Evolutionary conservation across 2,113 vertebrate genomes (phyloP), one percentile per base, ranked within the genome.

Genomic region (Cisticola juncidis): DNA sequence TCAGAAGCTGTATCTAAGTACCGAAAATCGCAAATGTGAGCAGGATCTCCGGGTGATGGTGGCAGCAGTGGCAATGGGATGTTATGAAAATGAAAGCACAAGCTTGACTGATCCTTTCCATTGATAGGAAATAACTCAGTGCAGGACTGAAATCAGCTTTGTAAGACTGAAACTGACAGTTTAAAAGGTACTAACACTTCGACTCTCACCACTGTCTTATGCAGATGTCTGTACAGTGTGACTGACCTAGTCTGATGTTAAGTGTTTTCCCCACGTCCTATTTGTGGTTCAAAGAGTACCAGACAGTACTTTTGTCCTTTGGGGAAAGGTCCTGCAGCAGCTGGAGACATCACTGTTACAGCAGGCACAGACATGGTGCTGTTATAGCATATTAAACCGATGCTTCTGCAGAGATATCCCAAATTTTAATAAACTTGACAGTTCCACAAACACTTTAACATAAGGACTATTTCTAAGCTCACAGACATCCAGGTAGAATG

Each of bases 121-220:
- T 8, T 86, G 93, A 93, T 61, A 95, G 88, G 85, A 96, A 94
- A 88, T 64, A 95, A 94, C 90, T 78, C 12, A 1, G 56, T 64
- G 40, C 71, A 71, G 76, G 88, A 66, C 79, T 92, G 88, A 90
- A 92, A 81, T 45, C 0, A 0, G 78, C 79, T 93, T 62, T 82
- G 72, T 96, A 95, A 97, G 73, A 97, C 31, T 91, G 94, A 97
- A 97, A 96, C 81, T 60, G 35, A 58, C 82, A 72, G 92, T 88
- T 97, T 47, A 78, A 89, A 90, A 96, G 71, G 86, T 74, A 90
- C 13, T 12, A 68, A 21, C 68, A 79, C 6, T 87, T 73, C 31
- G 77, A 70, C 31, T 80, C 36, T 91, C 58, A 61, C 23, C 50
- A 23, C 38, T 83, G 79, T 53, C 19, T 66, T 72, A 16, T 85